Conservation (phyloP, 2,888 invertebrate genomes). For the Machimus atricapillus region DNA sequence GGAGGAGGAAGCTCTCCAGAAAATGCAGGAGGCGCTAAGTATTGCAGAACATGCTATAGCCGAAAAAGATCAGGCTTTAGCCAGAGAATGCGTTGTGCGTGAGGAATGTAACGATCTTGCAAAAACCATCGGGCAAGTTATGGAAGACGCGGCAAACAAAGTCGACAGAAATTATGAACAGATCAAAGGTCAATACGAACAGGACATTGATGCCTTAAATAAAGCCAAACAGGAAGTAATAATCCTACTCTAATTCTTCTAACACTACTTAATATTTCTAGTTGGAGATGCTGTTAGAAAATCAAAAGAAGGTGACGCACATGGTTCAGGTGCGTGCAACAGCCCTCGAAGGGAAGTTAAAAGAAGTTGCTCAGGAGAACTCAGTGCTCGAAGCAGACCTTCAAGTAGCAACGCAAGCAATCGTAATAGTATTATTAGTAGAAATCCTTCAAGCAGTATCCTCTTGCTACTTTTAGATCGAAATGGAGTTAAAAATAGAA, state of each 20-base stretch:
- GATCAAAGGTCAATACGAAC: constrained; percentile 67
- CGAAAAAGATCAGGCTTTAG: constrained; percentile 67
- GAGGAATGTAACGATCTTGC: constrained; percentile 67
- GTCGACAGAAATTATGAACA: constrained; percentile 68
- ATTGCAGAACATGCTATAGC: constrained; percentile 66
- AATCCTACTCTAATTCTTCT: background rate
- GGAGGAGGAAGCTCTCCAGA: constrained; percentile 64
- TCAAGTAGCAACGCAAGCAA: constrained; percentile 54
- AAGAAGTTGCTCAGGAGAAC: constrained; percentile 53
- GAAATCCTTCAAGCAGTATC: background rate
- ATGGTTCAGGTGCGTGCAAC: constrained; percentile 58
- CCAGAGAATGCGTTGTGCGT: constrained; percentile 63
- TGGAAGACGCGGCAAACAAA: constrained; percentile 66
- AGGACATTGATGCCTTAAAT: constrained; percentile 65
- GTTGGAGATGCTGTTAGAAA: constrained; percentile 48
- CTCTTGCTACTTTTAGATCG: constrained; percentile 55
- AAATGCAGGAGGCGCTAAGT: constrained; percentile 67
- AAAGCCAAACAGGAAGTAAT: background rate
- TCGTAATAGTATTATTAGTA: constrained; percentile 56
- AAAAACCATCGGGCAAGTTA: constrained; percentile 64
- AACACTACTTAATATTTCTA: constrained; percentile 38
- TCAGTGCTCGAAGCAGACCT: constrained; percentile 56
- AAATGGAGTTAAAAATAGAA: constrained; percentile 67
- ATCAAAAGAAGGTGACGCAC: constrained; percentile 51
- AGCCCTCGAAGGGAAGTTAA: constrained; percentile 53